phyloP scores from a whole-genome alignment of 1,140 invertebrate genomes.

The Dendrolimus punctatus region DNA sequence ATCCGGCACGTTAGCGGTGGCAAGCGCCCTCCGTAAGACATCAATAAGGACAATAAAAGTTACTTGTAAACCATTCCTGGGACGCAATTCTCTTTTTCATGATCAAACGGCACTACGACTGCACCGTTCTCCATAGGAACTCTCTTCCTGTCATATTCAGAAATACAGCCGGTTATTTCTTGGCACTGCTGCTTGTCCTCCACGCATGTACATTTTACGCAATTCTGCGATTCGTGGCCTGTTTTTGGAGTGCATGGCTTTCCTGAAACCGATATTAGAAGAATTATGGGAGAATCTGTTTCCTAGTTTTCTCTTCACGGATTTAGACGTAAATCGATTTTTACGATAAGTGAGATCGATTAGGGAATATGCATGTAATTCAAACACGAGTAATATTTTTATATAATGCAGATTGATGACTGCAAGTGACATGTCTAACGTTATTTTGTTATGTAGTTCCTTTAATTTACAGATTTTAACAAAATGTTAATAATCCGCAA shows the following conservation, averaged over 20 bases:
- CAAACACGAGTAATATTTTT: too few relatives aligned
- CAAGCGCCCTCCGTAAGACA: too few relatives aligned
- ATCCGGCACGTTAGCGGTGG: too few relatives aligned
- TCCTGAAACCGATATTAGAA: neutral
- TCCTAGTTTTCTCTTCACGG: neutral
- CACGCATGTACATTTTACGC: constrained; percentile 29
- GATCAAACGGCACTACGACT: constrained; percentile 15
- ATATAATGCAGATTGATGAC: too few relatives aligned
- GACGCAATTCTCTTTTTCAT: constrained; percentile 22
- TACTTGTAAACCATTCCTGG: constrained; percentile 22
- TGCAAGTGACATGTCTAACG: too few relatives aligned
- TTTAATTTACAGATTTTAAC: too few relatives aligned
- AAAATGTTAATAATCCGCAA: too few relatives aligned
- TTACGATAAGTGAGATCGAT: neutral
- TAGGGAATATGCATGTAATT: too few relatives aligned
- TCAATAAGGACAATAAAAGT: too few relatives aligned
- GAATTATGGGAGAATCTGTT: neutral
- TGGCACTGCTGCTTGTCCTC: constrained; percentile 22
- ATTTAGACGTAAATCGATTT: neutral
- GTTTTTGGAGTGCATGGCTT: neutral
- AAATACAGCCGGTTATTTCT: constrained; percentile 18
- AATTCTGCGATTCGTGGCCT: constrained; percentile 5
- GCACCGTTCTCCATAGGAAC: constrained; percentile 3
- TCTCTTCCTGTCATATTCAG: constrained; percentile 1
- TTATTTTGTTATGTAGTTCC: too few relatives aligned